phyloP scores from a whole-genome alignment of 2,113 vertebrate genomes.

The Epinephelus fuscoguttatus region DNA sequence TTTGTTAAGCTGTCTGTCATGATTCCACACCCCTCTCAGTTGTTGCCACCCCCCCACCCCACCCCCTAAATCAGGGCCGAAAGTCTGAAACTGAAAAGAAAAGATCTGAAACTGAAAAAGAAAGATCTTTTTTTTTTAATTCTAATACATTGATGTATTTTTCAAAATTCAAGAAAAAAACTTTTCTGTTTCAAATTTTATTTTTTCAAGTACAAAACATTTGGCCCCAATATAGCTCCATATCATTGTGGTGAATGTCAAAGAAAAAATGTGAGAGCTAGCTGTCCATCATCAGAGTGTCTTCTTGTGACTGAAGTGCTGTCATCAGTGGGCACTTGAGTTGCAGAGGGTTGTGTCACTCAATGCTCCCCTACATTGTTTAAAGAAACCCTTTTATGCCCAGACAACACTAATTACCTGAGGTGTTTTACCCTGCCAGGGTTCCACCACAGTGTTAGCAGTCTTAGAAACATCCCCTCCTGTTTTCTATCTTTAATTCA shows the following conservation, averaged over 20 bases:
- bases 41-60: too few species aligned
- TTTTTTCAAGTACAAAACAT: too few species aligned
- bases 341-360: slow-evolving; percentile 46
- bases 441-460: slow-evolving; percentile 13
- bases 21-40: too few species aligned
- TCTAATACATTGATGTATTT: too few species aligned
- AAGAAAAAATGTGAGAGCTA: slow-evolving; percentile 9
- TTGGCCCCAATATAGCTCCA: too few species aligned
- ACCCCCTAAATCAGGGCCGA: too few species aligned
- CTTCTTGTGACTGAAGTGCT: slow-evolving; percentile 63
- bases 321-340: slow-evolving; percentile 61
- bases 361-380: slow-evolving; percentile 43
- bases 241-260: slow-evolving; percentile 27
- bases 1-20: too few species aligned
- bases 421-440: slow-evolving; percentile 30
- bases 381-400: slow-evolving; percentile 43
- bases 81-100: too few species aligned
- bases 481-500: slow-evolving; percentile 8
- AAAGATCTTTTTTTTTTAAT: too few species aligned
- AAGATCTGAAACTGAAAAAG: too few species aligned
- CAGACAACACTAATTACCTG: slow-evolving; percentile 51
- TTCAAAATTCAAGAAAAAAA: too few species aligned
- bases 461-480: slow-evolving; percentile 11
- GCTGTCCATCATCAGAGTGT: slow-evolving; percentile 41
- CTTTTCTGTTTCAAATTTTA: too few species aligned